These are phyloP conservation scores for Drosophila testacea DNA, from an alignment of 2,888 invertebrate genomes.

Conservation along the genomic window DNA sequence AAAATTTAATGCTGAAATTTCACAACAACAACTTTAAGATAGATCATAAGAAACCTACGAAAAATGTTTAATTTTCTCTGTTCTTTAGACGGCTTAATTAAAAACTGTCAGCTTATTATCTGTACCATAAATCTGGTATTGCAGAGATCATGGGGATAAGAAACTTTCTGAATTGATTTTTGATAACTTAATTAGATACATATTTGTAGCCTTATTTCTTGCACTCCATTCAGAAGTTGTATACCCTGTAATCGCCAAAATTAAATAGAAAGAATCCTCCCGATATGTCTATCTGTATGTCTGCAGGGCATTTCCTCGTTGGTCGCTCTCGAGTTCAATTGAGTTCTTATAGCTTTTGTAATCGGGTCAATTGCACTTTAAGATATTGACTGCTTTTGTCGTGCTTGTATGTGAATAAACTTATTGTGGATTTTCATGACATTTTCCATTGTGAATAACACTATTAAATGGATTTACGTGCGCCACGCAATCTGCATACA, in stretches of 20 bases:
- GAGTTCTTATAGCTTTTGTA: conserved; percentile 27
- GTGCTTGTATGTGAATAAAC: conserved; percentile 34
- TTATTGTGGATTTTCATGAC: conserved; percentile 31
- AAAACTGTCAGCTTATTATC: not conserved
- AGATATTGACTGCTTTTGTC: conserved; percentile 46
- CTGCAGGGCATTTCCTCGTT: not conserved
- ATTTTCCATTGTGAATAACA: conserved; percentile 53
- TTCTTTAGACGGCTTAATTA: no score
- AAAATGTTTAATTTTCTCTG: not conserved
- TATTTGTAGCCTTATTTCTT: no score
- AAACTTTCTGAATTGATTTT: no score
- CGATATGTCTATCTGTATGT: no score
- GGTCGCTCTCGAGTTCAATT: not conserved
- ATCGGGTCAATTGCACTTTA: conserved; percentile 58
- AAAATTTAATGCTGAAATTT: not conserved
- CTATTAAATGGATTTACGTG: conserved; percentile 78
- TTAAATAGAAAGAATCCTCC: no score
- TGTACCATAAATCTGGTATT: no score
- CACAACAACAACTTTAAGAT: no score
- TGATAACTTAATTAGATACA: no score
- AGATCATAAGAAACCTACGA: no score
- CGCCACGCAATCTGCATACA: conserved; percentile 79
- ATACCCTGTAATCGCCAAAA: no score
- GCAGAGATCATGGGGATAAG: no score
- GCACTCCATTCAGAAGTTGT: no score